Conservation (phyloP, 2,113 vertebrate genomes). For the Nannobrachium achirus region DNA sequence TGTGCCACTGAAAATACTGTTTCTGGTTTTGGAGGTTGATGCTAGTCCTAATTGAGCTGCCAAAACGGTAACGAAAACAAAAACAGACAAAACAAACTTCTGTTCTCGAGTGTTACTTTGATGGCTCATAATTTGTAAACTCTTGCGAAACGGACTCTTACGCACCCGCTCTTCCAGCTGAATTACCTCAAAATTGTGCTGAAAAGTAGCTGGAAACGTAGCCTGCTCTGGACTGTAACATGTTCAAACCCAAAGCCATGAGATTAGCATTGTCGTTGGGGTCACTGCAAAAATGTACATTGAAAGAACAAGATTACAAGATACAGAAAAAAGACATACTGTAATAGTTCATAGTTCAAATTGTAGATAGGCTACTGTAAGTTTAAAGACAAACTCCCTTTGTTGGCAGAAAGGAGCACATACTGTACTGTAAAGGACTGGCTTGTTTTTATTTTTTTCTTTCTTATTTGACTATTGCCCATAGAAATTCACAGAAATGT, state of each 20-base stretch:
- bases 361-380: constrained; percentile 49
- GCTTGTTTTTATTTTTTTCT: constrained; percentile 14
- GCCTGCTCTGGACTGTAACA: constrained; percentile 63
- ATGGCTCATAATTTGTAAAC: constrained; percentile 22
- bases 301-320: constrained; percentile 73
- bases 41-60: constrained; percentile 19
- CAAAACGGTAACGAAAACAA: constrained; percentile 32
- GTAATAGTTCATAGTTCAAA: constrained; percentile 57
- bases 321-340: constrained; percentile 72
- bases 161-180: constrained; percentile 22
- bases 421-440: constrained; percentile 36
- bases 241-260: constrained; percentile 70
- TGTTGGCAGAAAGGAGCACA: constrained; percentile 57
- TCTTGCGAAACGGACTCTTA: constrained; percentile 14
- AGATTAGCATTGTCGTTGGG: constrained; percentile 62
- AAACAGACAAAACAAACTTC: too few relatives aligned
- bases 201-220: constrained; percentile 19
- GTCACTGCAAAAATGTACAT: constrained; percentile 76
- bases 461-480: constrained; percentile 54
- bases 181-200: constrained; percentile 39
- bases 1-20: constrained; percentile 32
- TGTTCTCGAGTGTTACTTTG: constrained; percentile 45
- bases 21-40: constrained; percentile 21
- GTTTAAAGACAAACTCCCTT: constrained; percentile 67
- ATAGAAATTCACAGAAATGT: constrained; percentile 72